Evolutionary conservation across 2,888 invertebrate species (phyloP).

Genomic region (Melipona bicolor): DNA sequence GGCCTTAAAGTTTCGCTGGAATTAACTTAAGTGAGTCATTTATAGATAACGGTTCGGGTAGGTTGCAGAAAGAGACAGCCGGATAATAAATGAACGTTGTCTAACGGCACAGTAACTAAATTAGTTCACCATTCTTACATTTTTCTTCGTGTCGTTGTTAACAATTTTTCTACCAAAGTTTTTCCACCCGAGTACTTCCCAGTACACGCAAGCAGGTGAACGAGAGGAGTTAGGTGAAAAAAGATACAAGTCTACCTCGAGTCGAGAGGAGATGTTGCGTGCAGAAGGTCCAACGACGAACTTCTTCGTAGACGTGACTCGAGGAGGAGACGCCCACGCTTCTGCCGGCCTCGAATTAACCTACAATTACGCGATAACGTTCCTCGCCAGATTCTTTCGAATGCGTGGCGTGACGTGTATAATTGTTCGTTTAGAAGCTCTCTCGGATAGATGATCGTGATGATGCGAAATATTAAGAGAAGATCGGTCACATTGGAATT

Average conservation of each 20-base stretch:
- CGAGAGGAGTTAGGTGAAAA: background rate
- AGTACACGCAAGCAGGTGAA: background rate
- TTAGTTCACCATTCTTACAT: constrained; percentile 28
- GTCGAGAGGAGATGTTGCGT: constrained; percentile 61
- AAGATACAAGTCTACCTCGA: background rate
- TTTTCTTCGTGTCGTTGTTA: constrained; percentile 20
- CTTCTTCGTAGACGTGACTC: constrained; percentile 50
- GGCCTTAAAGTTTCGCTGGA: constrained; percentile 33
- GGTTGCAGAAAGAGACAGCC: constrained; percentile 11
- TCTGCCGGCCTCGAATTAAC: constrained; percentile 79
- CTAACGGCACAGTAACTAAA: constrained; percentile 36
- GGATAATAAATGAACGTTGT: constrained; percentile 47
- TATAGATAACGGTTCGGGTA: constrained; percentile 36
- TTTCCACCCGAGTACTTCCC: constrained; percentile 4
- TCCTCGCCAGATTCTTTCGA: constrained; percentile 48
- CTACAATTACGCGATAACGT: constrained; percentile 81
- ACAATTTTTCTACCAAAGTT: constrained; percentile 24
- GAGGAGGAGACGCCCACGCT: constrained; percentile 77
- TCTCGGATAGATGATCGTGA: background rate
- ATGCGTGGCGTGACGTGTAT: constrained; percentile 1
- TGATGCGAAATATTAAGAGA: background rate
- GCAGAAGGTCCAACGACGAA: constrained; percentile 59
- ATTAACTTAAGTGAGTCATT: constrained; percentile 51
- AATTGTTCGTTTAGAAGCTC: background rate
- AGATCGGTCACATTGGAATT: background rate